phyloP scores from a whole-genome alignment of 2,888 invertebrate genomes.

The Monopis laevigella region DNA sequence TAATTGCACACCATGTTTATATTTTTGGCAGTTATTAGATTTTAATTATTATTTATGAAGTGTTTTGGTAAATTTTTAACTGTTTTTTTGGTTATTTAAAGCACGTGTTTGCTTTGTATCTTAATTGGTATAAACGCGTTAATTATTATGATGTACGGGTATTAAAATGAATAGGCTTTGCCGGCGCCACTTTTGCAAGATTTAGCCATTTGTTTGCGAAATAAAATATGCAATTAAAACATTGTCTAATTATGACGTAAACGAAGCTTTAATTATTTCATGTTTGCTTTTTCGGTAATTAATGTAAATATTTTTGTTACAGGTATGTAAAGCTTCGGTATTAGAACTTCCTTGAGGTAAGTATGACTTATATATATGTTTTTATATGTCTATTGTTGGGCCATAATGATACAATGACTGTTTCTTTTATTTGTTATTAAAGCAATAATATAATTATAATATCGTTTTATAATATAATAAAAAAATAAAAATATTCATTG shows the following conservation, averaged over 20 bases:
- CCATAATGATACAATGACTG: slow-evolving; percentile 11
- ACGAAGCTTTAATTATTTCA: slow-evolving; percentile 12
- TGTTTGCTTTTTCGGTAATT: slow-evolving; percentile 16
- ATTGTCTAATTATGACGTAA: slow-evolving; percentile 23
- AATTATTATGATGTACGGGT: slow-evolving; percentile 46
- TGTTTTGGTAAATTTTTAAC: slow-evolving; percentile 35
- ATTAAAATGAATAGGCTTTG: slow-evolving; percentile 45
- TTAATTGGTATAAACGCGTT: slow-evolving; percentile 49
- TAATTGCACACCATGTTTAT: slow-evolving; percentile 48
- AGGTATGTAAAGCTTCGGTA: slow-evolving; percentile 47
- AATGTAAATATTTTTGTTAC: slow-evolving; percentile 27
- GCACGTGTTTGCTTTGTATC: slow-evolving; percentile 15
- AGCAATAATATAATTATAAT: too few relatives aligned
- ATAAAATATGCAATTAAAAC: slow-evolving; percentile 27
- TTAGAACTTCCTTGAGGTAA: background rate
- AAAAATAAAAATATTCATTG: too few relatives aligned
- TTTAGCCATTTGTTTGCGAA: slow-evolving; percentile 27
- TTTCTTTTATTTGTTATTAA: too few relatives aligned
- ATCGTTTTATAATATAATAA: too few relatives aligned
- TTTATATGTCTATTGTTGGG: background rate
- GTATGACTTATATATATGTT: background rate
- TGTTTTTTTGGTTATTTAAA: background rate
- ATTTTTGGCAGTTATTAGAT: slow-evolving; percentile 53
- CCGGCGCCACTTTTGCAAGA: background rate
- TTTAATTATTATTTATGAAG: slow-evolving; percentile 58